phyloP scores from a whole-genome alignment of 2,888 invertebrate genomes.

The Lasioglossum vierecki region DNA sequence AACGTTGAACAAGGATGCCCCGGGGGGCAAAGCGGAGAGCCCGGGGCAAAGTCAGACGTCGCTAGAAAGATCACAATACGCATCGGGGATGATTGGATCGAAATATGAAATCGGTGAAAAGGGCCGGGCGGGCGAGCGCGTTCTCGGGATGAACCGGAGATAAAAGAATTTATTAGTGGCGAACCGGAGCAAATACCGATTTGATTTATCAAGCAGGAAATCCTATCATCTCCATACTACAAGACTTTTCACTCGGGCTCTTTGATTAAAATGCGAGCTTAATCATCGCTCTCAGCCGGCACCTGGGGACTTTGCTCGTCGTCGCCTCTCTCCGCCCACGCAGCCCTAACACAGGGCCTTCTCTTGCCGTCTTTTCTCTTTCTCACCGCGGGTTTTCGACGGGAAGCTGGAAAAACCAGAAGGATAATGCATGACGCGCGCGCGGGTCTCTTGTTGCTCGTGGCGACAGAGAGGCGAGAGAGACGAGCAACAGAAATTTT shows the following conservation, averaged over 20 bases:
- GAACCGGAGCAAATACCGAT: slow-evolving; percentile 75
- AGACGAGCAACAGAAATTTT: slow-evolving; percentile 54
- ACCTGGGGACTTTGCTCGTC: slow-evolving; percentile 80
- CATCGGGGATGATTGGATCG: slow-evolving; percentile 42
- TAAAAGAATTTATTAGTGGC: slow-evolving; percentile 75
- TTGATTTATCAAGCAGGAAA: slow-evolving; percentile 82
- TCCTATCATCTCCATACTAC: slow-evolving; percentile 81
- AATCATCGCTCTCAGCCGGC: slow-evolving; percentile 80
- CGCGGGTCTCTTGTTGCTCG: slow-evolving; percentile 74
- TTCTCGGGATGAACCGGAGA: slow-evolving; percentile 53
- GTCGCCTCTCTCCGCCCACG: slow-evolving; percentile 47
- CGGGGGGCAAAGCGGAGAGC: neutral
- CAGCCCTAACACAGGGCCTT: slow-evolving; percentile 36
- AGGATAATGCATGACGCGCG: slow-evolving; percentile 78
- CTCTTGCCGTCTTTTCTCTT: slow-evolving; percentile 66
- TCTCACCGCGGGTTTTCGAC: slow-evolving; percentile 64
- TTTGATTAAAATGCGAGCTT: slow-evolving; percentile 84
- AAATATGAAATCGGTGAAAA: slow-evolving; percentile 63
- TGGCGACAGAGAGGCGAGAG: slow-evolving; percentile 56
- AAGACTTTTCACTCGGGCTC: slow-evolving; percentile 82
- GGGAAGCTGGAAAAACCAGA: slow-evolving; percentile 75
- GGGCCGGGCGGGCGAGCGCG: slow-evolving; percentile 16
- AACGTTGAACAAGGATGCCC: neutral
- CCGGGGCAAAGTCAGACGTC: neutral
- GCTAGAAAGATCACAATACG: slow-evolving; percentile 30